A percentile compares a stretch with the other conserved stretches of the same genome.
Evolutionary conservation across 1,140 invertebrate genomes (phyloP).

Genomic region (Drosophila bifasciata): DNA sequence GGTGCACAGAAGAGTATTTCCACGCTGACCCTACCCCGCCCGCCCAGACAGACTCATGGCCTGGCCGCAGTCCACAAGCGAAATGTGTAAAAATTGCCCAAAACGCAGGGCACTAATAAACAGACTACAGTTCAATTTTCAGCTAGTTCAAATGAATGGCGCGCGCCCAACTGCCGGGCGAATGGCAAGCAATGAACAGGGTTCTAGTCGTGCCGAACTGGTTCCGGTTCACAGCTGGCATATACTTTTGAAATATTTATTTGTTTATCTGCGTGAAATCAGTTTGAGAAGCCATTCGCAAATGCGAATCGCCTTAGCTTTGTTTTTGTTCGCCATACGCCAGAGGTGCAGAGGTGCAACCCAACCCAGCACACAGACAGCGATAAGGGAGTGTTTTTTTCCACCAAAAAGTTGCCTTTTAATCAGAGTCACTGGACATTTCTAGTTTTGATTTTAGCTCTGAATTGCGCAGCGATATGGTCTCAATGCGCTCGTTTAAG

Average conservation of each 20-base stretch:
- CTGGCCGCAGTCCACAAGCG: not conserved
- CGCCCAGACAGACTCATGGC: no score
- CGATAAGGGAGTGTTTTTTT: conserved; percentile 16
- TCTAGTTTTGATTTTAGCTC: not conserved
- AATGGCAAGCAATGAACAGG: not conserved
- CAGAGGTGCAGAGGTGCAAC: no score
- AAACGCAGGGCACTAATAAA: no score
- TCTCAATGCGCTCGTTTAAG: conserved; percentile 27
- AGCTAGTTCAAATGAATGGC: not conserved
- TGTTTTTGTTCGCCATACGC: no score
- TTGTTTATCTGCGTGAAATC: no score
- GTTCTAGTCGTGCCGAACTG: no score
- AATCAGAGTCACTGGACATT: conserved; percentile 11
- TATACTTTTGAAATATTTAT: no score
- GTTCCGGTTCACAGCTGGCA: no score
- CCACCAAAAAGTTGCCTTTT: not conserved
- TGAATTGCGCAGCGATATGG: conserved; percentile 21
- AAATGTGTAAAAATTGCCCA: no score
- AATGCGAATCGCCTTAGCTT: not conserved
- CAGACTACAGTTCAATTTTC: not conserved
- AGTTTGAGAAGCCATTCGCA: no score
- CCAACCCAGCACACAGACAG: not conserved
- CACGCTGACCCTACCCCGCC: no score
- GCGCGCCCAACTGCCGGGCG: not conserved
- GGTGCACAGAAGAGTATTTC: not conserved